Evolutionary conservation across 2,888 invertebrate genomes (phyloP).

Genomic region (Yponomeuta malinellus): DNA sequence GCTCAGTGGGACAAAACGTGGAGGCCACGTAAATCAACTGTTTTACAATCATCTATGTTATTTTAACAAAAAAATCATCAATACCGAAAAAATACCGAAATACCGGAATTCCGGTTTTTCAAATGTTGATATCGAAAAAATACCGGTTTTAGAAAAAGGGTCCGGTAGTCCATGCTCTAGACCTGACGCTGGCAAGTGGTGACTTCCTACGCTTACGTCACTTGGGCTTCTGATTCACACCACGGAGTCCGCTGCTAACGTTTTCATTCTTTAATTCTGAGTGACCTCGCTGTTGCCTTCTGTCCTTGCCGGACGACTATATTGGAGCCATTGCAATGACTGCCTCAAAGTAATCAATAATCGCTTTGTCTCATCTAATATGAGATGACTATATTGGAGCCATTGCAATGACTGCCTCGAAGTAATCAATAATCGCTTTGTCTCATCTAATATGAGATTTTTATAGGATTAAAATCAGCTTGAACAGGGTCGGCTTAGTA

Average conservation of each 20-base stretch:
- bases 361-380: background rate
- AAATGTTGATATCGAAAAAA: too few relatives aligned
- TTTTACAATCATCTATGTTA: too few relatives aligned
- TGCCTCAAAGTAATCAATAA: background rate
- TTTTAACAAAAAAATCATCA: too few relatives aligned
- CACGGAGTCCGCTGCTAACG: slow-evolving; percentile 20
- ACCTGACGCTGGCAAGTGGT: slow-evolving; percentile 46
- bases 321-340: slow-evolving; percentile 27
- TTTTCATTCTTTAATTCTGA: slow-evolving; percentile 41
- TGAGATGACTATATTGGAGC: slow-evolving; percentile 30
- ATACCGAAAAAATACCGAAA: too few relatives aligned
- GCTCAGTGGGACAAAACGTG: too few relatives aligned
- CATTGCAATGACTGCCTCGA: slow-evolving; percentile 17
- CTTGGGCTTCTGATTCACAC: slow-evolving; percentile 52
- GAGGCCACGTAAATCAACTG: too few relatives aligned
- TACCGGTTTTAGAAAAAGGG: too few relatives aligned
- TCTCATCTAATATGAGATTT: background rate
- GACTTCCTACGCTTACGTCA: slow-evolving; percentile 69
- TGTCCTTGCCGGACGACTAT: slow-evolving; percentile 42
- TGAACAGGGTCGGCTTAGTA: background rate
- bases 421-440: slow-evolving; percentile 7
- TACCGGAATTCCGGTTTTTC: too few relatives aligned
- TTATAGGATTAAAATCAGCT: too few relatives aligned
- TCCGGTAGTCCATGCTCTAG: too few relatives aligned
- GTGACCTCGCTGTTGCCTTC: slow-evolving; percentile 42